A percentile compares a stretch with the other conserved stretches of the same genome.
These are phyloP conservation scores for Tadarida brasiliensis DNA, from an alignment of 2,797 vertebrate genomes.

Conservation along the genomic window DNA sequence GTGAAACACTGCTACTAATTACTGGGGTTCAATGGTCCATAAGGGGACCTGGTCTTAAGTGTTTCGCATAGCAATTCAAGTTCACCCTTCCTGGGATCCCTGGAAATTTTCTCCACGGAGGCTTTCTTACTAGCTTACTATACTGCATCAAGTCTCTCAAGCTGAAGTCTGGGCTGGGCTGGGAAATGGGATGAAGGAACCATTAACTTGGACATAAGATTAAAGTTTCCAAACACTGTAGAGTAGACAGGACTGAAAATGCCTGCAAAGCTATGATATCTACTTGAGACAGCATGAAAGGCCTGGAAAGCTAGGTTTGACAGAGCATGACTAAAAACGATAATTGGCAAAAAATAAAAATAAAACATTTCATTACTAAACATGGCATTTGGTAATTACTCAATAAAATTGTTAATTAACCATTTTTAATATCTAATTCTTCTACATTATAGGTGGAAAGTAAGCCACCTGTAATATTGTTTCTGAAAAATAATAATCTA, in stretches of 20 bases:
- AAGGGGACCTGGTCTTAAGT: neutral
- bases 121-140: neutral
- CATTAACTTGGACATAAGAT: neutral
- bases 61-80: neutral
- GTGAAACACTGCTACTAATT: neutral
- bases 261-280: neutral
- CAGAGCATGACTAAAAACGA: neutral
- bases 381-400: neutral
- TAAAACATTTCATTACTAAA: neutral
- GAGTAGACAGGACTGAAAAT: neutral
- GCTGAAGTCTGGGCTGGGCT: neutral
- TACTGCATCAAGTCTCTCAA: neutral
- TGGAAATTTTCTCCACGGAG: neutral
- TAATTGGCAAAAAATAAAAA: neutral
- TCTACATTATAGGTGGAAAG: neutral
- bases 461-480: neutral
- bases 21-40: neutral
- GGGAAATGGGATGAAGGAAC: neutral
- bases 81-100: neutral
- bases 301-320: neutral
- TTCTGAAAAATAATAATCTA: neutral
- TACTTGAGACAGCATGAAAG: neutral
- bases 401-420: neutral
- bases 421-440: neutral
- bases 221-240: neutral